Percentiles rank a stretch among this genome's conserved stretches.
These are phyloP conservation scores for Bugula neritina DNA, from an alignment of 2,888 invertebrate genomes.

Conservation along the genomic window DNA sequence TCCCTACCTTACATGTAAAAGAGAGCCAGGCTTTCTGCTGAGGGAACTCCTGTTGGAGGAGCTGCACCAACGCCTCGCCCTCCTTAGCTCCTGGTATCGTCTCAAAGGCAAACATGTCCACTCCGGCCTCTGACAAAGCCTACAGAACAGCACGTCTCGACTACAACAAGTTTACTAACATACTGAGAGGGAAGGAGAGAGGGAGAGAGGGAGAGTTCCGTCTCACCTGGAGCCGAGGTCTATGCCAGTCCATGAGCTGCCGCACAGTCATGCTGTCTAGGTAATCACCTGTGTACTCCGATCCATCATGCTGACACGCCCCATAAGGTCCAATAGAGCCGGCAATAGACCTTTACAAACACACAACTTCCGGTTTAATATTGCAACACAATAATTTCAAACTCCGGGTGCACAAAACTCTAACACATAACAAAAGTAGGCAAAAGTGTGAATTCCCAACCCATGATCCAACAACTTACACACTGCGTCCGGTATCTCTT, in stretches of 20 bases:
- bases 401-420: too few species aligned
- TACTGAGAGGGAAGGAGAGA: too few species aligned
- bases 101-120: constrained; percentile 80
- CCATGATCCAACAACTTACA: too few species aligned
- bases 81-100: constrained; percentile 82
- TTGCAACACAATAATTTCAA: too few species aligned
- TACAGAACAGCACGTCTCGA: too few species aligned
- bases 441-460: too few species aligned
- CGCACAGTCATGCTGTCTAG: constrained; percentile 41
- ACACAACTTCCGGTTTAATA: neutral
- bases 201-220: too few species aligned
- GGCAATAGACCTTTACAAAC: constrained; percentile 57
- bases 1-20: constrained; percentile 73
- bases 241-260: constrained; percentile 76
- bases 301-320: constrained; percentile 80
- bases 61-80: constrained; percentile 72
- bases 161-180: too few species aligned
- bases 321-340: constrained; percentile 91
- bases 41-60: constrained; percentile 74
- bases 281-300: constrained; percentile 80
- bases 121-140: constrained; percentile 71
- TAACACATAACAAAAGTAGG: too few species aligned
- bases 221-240: too few species aligned
- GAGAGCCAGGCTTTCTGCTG: constrained; percentile 75
- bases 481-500: neutral